These are phyloP conservation scores for Drosophila prosaltans DNA, from an alignment of 1,140 invertebrate species.

Conservation along the genomic window DNA sequence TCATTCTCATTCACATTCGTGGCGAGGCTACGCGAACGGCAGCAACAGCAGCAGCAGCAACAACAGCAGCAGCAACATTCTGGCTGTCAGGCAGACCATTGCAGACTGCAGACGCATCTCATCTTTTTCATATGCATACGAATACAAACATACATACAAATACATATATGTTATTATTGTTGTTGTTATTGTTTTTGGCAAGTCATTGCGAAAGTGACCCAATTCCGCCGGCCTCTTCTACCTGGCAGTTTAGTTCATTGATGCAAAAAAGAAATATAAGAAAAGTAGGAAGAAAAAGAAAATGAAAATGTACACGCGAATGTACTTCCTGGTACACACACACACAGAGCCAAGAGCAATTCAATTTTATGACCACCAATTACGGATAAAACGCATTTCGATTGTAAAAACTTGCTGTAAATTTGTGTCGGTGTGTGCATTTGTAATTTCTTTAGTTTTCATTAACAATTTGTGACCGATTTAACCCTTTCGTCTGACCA, in stretches of 20 bases:
- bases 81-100: slow-evolving; percentile 6
- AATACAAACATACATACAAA: slow-evolving; percentile 9
- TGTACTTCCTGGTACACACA: slow-evolving; percentile 61
- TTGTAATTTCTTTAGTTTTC: slow-evolving; percentile 59
- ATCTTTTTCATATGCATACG: slow-evolving; percentile 11
- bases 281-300: slow-evolving; percentile 23
- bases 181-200: slow-evolving; percentile 58
- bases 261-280: slow-evolving; percentile 30
- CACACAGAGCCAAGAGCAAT: not conserved
- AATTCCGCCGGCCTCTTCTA: slow-evolving; percentile 56
- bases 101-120: slow-evolving; percentile 28
- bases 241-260: slow-evolving; percentile 66
- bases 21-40: slow-evolving; percentile 68
- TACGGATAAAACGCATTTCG: slow-evolving; percentile 75
- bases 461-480: slow-evolving; percentile 50
- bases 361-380: slow-evolving; percentile 55
- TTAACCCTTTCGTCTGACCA: slow-evolving; percentile 71
- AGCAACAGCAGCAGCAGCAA: slow-evolving; percentile 36
- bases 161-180: not conserved
- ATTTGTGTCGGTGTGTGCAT: slow-evolving; percentile 10
- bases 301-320: slow-evolving; percentile 47
- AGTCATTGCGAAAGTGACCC: slow-evolving; percentile 79
- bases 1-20: slow-evolving; percentile 81
- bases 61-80: slow-evolving; percentile 27
- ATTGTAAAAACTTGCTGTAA: slow-evolving; percentile 64